Evolutionary conservation across 2,888 invertebrate species (phyloP).

Genomic region (Calephelis perditalis): DNA sequence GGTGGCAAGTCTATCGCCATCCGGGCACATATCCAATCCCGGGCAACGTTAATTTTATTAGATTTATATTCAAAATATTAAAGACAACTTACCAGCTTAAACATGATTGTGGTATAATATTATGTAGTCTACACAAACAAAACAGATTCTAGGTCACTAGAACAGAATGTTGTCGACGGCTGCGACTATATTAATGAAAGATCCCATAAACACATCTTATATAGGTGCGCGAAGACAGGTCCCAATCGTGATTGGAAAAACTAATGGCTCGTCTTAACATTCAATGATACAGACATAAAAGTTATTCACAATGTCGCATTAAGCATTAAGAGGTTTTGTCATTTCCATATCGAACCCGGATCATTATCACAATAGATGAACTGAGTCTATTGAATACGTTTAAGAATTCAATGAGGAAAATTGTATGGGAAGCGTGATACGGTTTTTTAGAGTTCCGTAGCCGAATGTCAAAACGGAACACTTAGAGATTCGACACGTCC

Average conservation of each 20-base stretch:
- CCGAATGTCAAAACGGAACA: too few relatives aligned
- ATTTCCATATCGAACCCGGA: slow-evolving; percentile 66
- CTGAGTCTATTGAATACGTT: slow-evolving; percentile 1
- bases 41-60: too few relatives aligned
- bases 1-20: too few relatives aligned
- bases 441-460: background rate
- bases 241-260: slow-evolving; percentile 65
- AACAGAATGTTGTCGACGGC: slow-evolving; percentile 48
- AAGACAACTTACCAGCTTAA: slow-evolving; percentile 54
- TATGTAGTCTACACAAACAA: slow-evolving; percentile 31
- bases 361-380: slow-evolving; percentile 38
- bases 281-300: slow-evolving; percentile 47
- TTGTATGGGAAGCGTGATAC: background rate
- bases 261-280: slow-evolving; percentile 53
- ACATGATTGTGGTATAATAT: slow-evolving; percentile 42
- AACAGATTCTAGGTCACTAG: slow-evolving; percentile 55
- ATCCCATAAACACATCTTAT: slow-evolving; percentile 42
- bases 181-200: slow-evolving; percentile 33
- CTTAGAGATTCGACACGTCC: too few relatives aligned
- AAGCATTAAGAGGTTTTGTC: slow-evolving; percentile 55
- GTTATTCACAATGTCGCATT: slow-evolving; percentile 66
- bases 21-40: too few relatives aligned
- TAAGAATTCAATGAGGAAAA: slow-evolving; percentile 1
- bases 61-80: too few relatives aligned
- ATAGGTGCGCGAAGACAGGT: slow-evolving; percentile 43